phyloP scores from a whole-genome alignment of 2,888 invertebrate genomes.

The Pegoplata infirma region DNA sequence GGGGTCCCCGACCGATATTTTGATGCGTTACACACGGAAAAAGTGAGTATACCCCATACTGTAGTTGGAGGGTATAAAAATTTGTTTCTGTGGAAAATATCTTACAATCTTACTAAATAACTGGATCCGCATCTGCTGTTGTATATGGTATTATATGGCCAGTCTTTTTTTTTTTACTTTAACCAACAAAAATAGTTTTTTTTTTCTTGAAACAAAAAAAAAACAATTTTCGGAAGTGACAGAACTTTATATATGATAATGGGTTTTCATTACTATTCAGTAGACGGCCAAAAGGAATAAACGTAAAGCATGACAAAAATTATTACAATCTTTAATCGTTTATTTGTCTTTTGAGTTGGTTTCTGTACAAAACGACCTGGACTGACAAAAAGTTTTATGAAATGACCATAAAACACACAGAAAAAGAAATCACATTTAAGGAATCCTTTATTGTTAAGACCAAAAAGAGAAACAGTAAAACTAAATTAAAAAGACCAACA shows the following conservation, averaged over 20 bases:
- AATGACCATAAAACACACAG: not conserved
- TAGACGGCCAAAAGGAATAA: not conserved
- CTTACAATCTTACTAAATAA: too few species aligned
- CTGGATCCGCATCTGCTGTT: too few species aligned
- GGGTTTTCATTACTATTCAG: not conserved
- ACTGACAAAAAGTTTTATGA: not conserved
- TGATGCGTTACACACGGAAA: too few species aligned
- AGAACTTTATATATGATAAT: not conserved
- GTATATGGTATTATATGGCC: too few species aligned
- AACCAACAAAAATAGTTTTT: too few species aligned
- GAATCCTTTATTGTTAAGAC: not conserved
- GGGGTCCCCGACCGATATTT: too few species aligned
- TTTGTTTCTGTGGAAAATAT: too few species aligned
- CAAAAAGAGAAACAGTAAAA: not conserved
- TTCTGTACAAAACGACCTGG: not conserved
- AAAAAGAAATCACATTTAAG: not conserved
- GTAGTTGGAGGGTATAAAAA: too few species aligned
- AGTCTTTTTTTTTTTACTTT: too few species aligned
- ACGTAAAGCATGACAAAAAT: not conserved
- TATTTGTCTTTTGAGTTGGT: not conserved
- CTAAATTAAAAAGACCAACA: not conserved
- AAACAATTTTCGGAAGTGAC: not conserved
- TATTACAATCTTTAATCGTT: not conserved
- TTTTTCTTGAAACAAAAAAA: too few species aligned
- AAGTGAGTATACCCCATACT: too few species aligned